Conservation (phyloP, 2,888 invertebrate species). For the Drosophila maculinotata region DNA sequence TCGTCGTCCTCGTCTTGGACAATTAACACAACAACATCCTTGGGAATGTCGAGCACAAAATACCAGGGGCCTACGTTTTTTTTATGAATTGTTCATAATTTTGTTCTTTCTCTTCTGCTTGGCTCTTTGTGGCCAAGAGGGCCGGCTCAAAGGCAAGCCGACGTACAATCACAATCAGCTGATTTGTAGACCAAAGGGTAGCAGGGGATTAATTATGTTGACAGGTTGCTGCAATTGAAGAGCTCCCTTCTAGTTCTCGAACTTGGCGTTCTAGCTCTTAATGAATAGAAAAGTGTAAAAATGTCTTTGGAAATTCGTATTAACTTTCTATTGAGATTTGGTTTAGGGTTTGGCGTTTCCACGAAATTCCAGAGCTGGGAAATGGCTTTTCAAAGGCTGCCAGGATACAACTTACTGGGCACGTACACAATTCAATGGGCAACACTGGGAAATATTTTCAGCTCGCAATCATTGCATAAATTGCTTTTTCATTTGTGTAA, state of each 20-base stretch:
- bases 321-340: slow-evolving; percentile 45
- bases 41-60: slow-evolving; percentile 65
- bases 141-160: slow-evolving; percentile 57
- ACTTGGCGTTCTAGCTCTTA: slow-evolving; percentile 23
- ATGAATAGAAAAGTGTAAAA: slow-evolving; percentile 40
- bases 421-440: slow-evolving; percentile 43
- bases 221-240: slow-evolving; percentile 69
- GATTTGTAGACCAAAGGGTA: slow-evolving; percentile 48
- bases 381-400: slow-evolving; percentile 25
- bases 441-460: slow-evolving; percentile 22
- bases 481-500: slow-evolving; percentile 25
- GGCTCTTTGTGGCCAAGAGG: slow-evolving; percentile 40
- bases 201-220: slow-evolving; percentile 73
- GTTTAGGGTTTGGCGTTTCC: slow-evolving; percentile 36
- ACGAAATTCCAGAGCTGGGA: slow-evolving; percentile 23
- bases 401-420: slow-evolving; percentile 19
- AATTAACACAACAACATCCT: slow-evolving; percentile 78
- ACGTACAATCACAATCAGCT: slow-evolving; percentile 61
- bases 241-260: slow-evolving; percentile 21
- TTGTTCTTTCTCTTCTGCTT: slow-evolving; percentile 13
- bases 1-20: slow-evolving; percentile 39
- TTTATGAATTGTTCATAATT: slow-evolving; percentile 75
- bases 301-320: slow-evolving; percentile 42
- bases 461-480: slow-evolving; percentile 59
- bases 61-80: slow-evolving; percentile 56